Conservation (phyloP, 2,797 vertebrate species). For the Bufotes viridis region DNA sequence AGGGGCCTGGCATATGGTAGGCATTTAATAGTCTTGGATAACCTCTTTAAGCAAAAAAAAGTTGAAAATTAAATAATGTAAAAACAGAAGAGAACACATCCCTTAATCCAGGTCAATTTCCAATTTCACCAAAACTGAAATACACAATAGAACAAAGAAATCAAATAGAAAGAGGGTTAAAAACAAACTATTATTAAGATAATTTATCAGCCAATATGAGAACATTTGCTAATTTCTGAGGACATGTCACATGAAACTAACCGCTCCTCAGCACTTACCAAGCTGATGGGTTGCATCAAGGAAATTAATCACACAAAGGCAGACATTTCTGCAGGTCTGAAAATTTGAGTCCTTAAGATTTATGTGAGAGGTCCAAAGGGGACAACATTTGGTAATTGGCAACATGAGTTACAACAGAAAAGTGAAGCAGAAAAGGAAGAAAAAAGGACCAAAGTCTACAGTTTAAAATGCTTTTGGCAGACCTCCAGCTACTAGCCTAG, state of each 20-base stretch:
- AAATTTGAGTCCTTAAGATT: constrained; percentile 64
- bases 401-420: constrained; percentile 45
- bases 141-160: neutral
- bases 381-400: constrained; percentile 65
- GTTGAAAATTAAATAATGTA: neutral
- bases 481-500: constrained; percentile 67
- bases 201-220: constrained; percentile 16
- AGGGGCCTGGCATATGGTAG: too few species aligned
- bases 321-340: constrained; percentile 66
- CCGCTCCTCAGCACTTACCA: constrained; percentile 10
- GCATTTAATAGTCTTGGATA: too few species aligned
- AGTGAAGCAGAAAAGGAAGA: constrained; percentile 63
- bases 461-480: constrained; percentile 68
- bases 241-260: neutral
- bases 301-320: constrained; percentile 62
- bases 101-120: neutral
- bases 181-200: constrained; percentile 2
- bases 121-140: neutral
- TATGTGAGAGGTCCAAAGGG: constrained; percentile 66
- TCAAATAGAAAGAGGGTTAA: constrained; percentile 10
- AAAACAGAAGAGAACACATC: neutral
- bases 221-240: constrained; percentile 18
- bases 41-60: neutral
- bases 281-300: constrained; percentile 46
- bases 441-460: constrained; percentile 64